Base-by-base conservation (phyloP, 2,113 vertebrate genomes). In the Gnathonemus longibarbis region DNA sequence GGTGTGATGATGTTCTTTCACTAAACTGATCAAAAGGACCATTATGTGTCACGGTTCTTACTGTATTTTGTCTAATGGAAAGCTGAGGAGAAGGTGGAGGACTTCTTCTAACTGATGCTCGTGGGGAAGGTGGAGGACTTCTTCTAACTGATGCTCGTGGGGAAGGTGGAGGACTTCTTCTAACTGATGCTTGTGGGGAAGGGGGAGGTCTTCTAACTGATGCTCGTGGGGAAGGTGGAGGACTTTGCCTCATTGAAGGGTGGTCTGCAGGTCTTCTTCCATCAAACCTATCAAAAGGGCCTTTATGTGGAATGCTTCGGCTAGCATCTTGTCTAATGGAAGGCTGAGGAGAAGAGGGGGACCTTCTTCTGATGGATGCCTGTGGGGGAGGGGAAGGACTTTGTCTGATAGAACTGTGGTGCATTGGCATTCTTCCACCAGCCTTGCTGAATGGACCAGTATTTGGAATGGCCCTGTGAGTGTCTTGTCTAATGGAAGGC, bases 401-500 rank as follows among this genome's bases (percentile, higher is more conserved):
- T 84, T 48, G 83, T 48, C 45, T 45, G 83, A 46, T 48, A 0
- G 94, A 94, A 1, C 93, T 88, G 13, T 92, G 91, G 1, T 92
- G 84, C 85, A 50, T 92, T 17, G 93, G 90, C 89, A 77, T 92
- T 90, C 92, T 93, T 7, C 80, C 91, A 66, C 92, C 92, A 92
- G 94, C 93, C 8, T 92, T 93, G 70, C 91, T 93, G n/a, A 86
- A 89, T 48, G 87, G 83, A 66, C 89, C 90, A 89, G 89, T 88
- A 42, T 93, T 91, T 80, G 94, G 93, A 19, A 84, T 45, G 42
- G 93, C 91, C 39, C 21, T 45, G 31, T 94, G 94, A 91, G 92
- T 92, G 88, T 24, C 89, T 90, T 90, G 91, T 39, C 94, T 94
- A 42, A 94, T 91, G 17, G 96, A 96, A n/a, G 91, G 91, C 84